Base-by-base conservation (phyloP, 2,888 invertebrate genomes). In the Hydroisotoma schaefferi region DNA sequence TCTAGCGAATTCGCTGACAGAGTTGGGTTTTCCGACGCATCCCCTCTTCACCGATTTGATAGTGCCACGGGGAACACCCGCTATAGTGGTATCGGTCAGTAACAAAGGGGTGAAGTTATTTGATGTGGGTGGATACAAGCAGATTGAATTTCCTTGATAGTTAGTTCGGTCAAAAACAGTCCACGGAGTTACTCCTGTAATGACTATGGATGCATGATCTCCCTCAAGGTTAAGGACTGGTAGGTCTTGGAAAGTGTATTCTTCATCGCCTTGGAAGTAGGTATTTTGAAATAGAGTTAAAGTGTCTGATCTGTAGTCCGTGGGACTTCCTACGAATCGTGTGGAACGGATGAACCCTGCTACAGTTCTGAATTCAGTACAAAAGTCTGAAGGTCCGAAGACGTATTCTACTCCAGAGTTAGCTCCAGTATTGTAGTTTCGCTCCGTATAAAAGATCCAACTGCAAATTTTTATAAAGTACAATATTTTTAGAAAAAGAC, bases 201-300 rank as follows among this genome's bases (percentile, higher is more conserved):
- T 59, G 33, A 65, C 40, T 15, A 49, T 55, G 10, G 63, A 63
- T 27, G 46, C 12, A 26, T 63, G 66, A 15, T 48, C 51, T 1
- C 48, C 58, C 12, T 20, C 37, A 6, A 59, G 48, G 22, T 29
- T 29, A 0, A 66, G 26, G 28, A 59, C 55, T 15, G 60, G 51
- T n/a, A 55, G 38, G 15, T 64, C 52, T 6, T 8, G 10, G 20
- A 28, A 26, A 10, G 58, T 51, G 22, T 65, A 67, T 44, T 71
- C 71, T 38, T 69, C 71, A 22, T 26, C 25, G 3, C 63, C 69
- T 49, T 71, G 71, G 56, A 71, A 71, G 55, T 57, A 69, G 15
- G 63, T 58, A 15, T 44, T 47, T 27, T 58, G 25, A 49, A 68
- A 71, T 1, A 71, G 23, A 8, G 68, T 69, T 20, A 71, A 37